A percentile compares a stretch with the other conserved stretches of the same genome.
These are phyloP conservation scores for Albula goreensis DNA, from an alignment of 2,113 vertebrate species.

Conservation along the genomic window DNA sequence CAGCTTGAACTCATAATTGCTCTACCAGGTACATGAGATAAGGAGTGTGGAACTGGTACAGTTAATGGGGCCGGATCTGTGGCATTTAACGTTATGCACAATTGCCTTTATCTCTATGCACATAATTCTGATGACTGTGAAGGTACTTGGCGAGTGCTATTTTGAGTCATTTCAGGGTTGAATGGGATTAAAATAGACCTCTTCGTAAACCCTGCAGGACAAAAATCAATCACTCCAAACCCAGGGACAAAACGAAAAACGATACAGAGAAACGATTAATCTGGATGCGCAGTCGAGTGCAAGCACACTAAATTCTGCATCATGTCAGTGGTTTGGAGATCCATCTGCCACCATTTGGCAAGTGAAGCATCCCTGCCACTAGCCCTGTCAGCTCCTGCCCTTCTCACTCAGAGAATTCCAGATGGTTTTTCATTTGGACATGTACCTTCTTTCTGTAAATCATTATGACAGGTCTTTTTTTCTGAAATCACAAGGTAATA, in stretches of 20 bases:
- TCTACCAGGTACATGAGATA: neutral
- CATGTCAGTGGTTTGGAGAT: neutral
- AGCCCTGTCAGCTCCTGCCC: neutral
- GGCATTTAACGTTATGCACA: conserved; percentile 2
- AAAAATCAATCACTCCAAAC: neutral
- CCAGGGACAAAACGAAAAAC: neutral
- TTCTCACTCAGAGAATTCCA: conserved; percentile 38
- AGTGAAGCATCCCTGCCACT: neutral
- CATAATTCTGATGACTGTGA: neutral
- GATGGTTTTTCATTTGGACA: conserved; percentile 60
- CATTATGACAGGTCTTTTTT: conserved; percentile 26
- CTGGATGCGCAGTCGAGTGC: neutral
- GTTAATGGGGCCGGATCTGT: neutral
- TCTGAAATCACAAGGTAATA: conserved; percentile 52
- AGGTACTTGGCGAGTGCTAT: neutral
- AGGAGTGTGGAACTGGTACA: neutral
- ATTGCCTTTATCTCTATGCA: neutral
- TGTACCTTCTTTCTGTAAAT: conserved; percentile 55
- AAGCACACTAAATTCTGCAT: neutral
- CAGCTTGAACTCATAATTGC: neutral
- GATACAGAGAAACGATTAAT: conserved; percentile 11
- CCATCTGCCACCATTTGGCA: neutral
- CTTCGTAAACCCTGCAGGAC: neutral
- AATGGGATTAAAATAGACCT: conserved; percentile 6
- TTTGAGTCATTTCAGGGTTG: conserved; percentile 16